Evolutionary conservation across 2,888 invertebrate genomes (phyloP), one percentile per base, ranked within the genome.

Genomic region (Macrophya alboannulata): DNA sequence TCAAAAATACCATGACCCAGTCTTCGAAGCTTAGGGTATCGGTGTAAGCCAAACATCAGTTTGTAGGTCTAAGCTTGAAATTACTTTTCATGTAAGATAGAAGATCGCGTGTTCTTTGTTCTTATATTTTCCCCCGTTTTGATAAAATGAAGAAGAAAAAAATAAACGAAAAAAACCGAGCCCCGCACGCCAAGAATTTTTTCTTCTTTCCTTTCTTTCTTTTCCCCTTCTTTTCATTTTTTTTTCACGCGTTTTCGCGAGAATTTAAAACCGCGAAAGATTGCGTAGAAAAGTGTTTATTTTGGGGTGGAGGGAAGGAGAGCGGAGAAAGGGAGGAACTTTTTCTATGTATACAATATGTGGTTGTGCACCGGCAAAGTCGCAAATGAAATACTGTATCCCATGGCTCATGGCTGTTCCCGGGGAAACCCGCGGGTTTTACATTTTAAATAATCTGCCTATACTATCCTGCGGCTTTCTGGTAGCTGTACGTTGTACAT

Each of bases 371-470:
- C 5, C 12, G 4, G 37, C 31, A 62, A 25, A 45, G 17, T 31
- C 43, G 74, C 74, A 21, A 45, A 74, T 74, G 25, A 74, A 74
- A 74, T 31, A 68, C 68, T 37, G 25, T 62, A 62, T 62, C 62
- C 62, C 62, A 25, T 68, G 31, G 68, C 37, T 37, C 68, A 68
- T 68, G 31, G 68, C 31, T 37, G 68, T 68, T 37, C 17, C 17
- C 15, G 68, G 68, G 15, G 37, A 37, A 68, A 37, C 68, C 31
- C 15, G 17, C 59, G 62, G 62, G 81, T 81, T 81, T 81, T 62
- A 81, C 81, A 81, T 81, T 81, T 81, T 81, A 62, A 21, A 81
- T 81, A 81, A 62, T 81, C 62, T 62, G 15, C 77, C 48, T 48
- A 55, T 15, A 51, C 25, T 25, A 37, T 55, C 15, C 40, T 51